Evolutionary conservation across 2,797 vertebrate genomes (phyloP).

Genomic region (Microctenopoma stevenorrisi): DNA sequence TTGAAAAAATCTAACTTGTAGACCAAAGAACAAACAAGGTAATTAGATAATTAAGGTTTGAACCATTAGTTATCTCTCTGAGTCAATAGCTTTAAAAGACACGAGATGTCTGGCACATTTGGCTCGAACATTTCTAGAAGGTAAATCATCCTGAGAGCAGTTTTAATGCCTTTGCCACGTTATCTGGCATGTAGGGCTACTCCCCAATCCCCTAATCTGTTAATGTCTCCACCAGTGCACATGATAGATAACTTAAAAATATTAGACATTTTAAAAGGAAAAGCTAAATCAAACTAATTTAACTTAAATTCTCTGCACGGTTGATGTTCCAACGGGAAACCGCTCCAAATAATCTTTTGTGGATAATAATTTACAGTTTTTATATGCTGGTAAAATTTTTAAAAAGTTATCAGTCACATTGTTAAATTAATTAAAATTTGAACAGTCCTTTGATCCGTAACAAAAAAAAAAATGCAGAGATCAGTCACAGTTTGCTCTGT

Average conservation of each 20-base stretch:
- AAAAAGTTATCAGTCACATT: no score
- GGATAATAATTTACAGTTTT: no score
- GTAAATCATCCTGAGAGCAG: neutral
- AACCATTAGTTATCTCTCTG: neutral
- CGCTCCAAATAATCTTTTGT: no score
- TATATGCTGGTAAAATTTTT: no score
- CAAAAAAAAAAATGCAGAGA: no score
- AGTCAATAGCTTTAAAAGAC: slow-evolving; percentile 1
- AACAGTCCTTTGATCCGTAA: no score
- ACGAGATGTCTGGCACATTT: neutral
- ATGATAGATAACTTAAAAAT: neutral
- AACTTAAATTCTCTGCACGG: no score
- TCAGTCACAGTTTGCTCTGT: no score
- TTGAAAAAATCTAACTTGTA: neutral
- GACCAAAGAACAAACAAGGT: neutral
- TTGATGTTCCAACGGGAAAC: no score
- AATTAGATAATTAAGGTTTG: neutral
- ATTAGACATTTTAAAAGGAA: no score
- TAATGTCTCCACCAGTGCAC: neutral
- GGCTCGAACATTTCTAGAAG: rapidly evolving
- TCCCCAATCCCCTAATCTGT: neutral
- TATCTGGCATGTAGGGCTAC: slow-evolving; percentile 1
- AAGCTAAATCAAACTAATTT: no score
- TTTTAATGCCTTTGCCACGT: neutral
- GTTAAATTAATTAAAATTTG: no score